Evolutionary conservation across 2,113 vertebrate genomes (phyloP).

Genomic region (Cryptotis parvus): DNA sequence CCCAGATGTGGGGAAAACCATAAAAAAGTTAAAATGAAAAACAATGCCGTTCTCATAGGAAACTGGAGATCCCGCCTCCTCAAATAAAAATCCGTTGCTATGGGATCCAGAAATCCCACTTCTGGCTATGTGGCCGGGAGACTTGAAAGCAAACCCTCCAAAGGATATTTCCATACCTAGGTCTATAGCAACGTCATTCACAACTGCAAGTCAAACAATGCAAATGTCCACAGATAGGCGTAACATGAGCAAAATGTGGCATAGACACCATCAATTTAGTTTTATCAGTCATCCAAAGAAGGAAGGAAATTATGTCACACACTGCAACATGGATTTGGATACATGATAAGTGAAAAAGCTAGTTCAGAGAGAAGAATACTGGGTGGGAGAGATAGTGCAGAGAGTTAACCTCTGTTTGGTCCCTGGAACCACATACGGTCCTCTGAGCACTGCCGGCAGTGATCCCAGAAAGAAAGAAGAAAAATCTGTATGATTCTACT

Average conservation of each 20-base stretch:
- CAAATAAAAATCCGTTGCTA: conserved; percentile 25
- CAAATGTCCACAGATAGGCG: neutral
- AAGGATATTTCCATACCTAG: neutral
- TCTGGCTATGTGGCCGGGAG: neutral
- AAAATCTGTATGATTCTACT: neutral
- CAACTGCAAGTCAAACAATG: neutral
- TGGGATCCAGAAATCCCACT: neutral
- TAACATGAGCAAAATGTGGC: conserved; percentile 3
- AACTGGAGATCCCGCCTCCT: neutral
- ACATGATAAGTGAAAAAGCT: conserved; percentile 1
- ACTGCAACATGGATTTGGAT: neutral
- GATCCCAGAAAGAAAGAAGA: neutral
- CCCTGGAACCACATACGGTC: neutral
- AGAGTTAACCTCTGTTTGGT: neutral
- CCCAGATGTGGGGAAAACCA: neutral
- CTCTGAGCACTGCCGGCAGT: neutral
- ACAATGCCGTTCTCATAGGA: neutral
- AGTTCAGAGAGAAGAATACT: neutral
- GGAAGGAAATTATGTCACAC: neutral
- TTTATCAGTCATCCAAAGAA: neutral
- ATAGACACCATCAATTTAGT: neutral
- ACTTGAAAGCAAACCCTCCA: neutral
- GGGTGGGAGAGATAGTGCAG: neutral
- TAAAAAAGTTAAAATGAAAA: conserved; percentile 24
- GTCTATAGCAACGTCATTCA: neutral